Percentiles rank a stretch among this genome's conserved stretches.
Conservation (phyloP, 2,113 vertebrate genomes). For the Myotis brandtii region DNA sequence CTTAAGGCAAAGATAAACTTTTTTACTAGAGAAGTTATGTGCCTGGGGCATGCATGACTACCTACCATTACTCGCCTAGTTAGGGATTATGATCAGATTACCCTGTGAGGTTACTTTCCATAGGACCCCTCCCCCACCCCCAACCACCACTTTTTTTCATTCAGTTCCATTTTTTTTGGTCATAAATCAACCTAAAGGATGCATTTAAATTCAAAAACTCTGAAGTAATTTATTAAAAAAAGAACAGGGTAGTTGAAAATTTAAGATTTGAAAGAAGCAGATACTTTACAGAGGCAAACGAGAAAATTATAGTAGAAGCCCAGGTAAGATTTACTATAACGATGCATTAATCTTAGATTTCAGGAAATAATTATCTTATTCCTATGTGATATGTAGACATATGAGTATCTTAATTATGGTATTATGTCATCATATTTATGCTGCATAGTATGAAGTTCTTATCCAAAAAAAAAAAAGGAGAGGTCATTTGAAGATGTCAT, state of each 20-base stretch:
- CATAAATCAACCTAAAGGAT: neutral
- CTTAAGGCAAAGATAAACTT: neutral
- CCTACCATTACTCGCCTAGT: neutral
- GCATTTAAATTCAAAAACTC: neutral
- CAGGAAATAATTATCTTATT: neutral
- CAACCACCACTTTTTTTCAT: neutral
- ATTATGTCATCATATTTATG: neutral
- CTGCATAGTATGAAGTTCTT: neutral
- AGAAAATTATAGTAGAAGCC: neutral
- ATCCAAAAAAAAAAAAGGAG: neutral
- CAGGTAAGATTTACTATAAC: neutral
- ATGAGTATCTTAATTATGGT: neutral
- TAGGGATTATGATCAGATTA: neutral
- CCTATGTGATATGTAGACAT: neutral
- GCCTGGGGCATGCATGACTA: neutral
- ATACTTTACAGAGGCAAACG: neutral
- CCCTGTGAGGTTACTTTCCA: neutral
- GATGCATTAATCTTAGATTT: neutral
- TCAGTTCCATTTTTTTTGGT: neutral
- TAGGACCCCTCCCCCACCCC: neutral
- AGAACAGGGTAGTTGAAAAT: neutral
- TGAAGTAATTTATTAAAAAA: constrained; percentile 22
- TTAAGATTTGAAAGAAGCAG: neutral
- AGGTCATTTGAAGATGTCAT: neutral
- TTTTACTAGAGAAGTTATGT: neutral